phyloP scores from a whole-genome alignment of 2,113 vertebrate species.

The Urocitellus parryii region DNA sequence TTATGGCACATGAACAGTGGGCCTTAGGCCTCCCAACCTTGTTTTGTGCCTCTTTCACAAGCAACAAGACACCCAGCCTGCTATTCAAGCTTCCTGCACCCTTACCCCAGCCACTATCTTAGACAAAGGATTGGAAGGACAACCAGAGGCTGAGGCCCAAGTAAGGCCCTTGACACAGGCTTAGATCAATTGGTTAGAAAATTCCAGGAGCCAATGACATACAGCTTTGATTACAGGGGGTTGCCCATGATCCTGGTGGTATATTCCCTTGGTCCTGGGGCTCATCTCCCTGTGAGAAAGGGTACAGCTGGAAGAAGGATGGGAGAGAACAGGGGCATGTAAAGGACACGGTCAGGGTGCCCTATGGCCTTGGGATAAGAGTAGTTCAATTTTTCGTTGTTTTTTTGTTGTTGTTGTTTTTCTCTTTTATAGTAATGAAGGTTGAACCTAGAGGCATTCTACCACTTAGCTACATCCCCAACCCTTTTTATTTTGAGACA shows the following conservation, averaged over 20 bases:
- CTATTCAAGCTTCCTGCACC: background rate
- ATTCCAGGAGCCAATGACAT: background rate
- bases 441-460: too few relatives aligned
- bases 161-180: background rate
- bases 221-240: background rate
- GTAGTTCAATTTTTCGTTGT: too few relatives aligned
- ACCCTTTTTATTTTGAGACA: too few relatives aligned
- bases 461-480: background rate
- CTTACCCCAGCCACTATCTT: background rate
- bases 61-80: background rate
- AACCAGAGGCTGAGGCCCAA: background rate
- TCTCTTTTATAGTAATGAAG: too few relatives aligned
- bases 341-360: background rate
- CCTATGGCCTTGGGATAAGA: too few relatives aligned
- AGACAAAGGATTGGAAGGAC: background rate
- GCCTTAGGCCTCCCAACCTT: background rate
- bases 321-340: background rate
- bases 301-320: background rate
- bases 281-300: background rate
- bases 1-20: background rate
- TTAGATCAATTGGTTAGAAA: background rate
- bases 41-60: background rate
- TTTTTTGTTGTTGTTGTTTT: too few relatives aligned
- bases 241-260: background rate
- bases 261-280: background rate